phyloP scores from a whole-genome alignment of 2,797 vertebrate species.

The Acanthurus leucopareius region DNA sequence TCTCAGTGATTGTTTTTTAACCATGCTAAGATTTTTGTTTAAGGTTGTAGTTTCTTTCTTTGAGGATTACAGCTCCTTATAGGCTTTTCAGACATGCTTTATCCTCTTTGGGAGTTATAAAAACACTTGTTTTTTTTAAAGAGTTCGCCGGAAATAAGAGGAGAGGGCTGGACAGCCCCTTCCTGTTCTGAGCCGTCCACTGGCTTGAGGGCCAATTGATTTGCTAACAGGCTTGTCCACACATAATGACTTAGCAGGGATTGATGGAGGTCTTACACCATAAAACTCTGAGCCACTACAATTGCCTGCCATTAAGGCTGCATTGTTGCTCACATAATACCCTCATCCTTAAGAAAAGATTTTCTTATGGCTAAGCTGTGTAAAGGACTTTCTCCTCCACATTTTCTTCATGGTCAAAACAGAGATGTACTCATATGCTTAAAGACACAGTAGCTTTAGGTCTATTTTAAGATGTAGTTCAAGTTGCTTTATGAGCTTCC shows the following conservation, averaged over 20 bases:
- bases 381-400: slow-evolving; percentile 48
- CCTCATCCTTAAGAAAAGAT: slow-evolving; percentile 73
- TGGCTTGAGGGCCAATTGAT: slow-evolving; percentile 78
- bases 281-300: slow-evolving; percentile 78
- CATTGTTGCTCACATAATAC: slow-evolving; percentile 78
- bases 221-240: slow-evolving; percentile 83
- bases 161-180: slow-evolving; percentile 61
- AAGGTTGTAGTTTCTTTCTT: slow-evolving; percentile 29
- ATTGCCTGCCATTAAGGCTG: slow-evolving; percentile 79
- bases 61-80: slow-evolving; percentile 31
- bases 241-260: slow-evolving; percentile 83
- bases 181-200: slow-evolving; percentile 65
- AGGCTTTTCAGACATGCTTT: slow-evolving; percentile 45
- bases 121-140: slow-evolving; percentile 46
- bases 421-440: slow-evolving; percentile 50
- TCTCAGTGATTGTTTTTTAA: slow-evolving; percentile 53
- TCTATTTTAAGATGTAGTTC: slow-evolving; percentile 42
- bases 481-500: slow-evolving; percentile 69
- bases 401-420: slow-evolving; percentile 49
- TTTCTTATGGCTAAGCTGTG: slow-evolving; percentile 41
- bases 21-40: slow-evolving; percentile 36
- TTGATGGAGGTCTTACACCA: slow-evolving; percentile 82
- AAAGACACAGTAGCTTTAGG: slow-evolving; percentile 31
- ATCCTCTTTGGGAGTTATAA: slow-evolving; percentile 27
- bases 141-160: slow-evolving; percentile 74